Percentiles rank a stretch among this genome's conserved stretches.
These are phyloP conservation scores for Trichopria drosophilae DNA, from an alignment of 2,888 invertebrate species.

Conservation along the genomic window DNA sequence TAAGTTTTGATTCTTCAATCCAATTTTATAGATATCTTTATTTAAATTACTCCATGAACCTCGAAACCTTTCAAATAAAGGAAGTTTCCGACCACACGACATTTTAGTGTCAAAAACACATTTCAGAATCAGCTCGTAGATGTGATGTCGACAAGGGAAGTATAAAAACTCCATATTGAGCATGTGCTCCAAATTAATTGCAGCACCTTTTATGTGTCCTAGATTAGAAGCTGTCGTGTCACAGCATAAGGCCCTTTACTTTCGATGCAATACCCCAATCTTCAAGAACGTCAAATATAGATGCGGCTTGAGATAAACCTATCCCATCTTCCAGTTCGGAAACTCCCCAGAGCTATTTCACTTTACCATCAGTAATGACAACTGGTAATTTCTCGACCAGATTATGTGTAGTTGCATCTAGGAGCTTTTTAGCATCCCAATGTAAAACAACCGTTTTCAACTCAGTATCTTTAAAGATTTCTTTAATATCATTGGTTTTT, in stretches of 20 bases:
- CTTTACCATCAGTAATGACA: constrained; percentile 32
- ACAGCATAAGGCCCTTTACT: constrained; percentile 37
- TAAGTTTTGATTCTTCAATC: constrained; percentile 22
- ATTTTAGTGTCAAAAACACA: constrained; percentile 36
- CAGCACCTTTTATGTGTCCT: constrained; percentile 37
- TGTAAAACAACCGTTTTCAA: constrained; percentile 34
- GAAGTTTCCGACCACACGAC: constrained; percentile 34
- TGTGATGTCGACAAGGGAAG: constrained; percentile 40
- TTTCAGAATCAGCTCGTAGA: constrained; percentile 39
- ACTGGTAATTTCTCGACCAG: constrained; percentile 38
- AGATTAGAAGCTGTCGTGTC: constrained; percentile 42
- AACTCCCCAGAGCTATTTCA: constrained; percentile 37
- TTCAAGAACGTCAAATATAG: constrained; percentile 22
- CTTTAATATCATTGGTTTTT: constrained; percentile 28
- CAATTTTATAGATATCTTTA: constrained; percentile 23
- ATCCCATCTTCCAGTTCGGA: constrained; percentile 30
- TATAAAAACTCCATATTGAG: constrained; percentile 33
- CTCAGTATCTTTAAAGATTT: constrained; percentile 27
- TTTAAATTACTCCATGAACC: constrained; percentile 31
- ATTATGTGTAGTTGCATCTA: too few relatives aligned
- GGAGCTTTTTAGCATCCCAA: constrained; percentile 42
- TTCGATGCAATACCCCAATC: constrained; percentile 36
- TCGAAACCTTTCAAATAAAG: constrained; percentile 37
- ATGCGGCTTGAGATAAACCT: constrained; percentile 31
- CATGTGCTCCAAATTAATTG: constrained; percentile 35